Evolutionary conservation across 1,140 invertebrate species (phyloP).

Genomic region (Pygmarrhopalites habei): DNA sequence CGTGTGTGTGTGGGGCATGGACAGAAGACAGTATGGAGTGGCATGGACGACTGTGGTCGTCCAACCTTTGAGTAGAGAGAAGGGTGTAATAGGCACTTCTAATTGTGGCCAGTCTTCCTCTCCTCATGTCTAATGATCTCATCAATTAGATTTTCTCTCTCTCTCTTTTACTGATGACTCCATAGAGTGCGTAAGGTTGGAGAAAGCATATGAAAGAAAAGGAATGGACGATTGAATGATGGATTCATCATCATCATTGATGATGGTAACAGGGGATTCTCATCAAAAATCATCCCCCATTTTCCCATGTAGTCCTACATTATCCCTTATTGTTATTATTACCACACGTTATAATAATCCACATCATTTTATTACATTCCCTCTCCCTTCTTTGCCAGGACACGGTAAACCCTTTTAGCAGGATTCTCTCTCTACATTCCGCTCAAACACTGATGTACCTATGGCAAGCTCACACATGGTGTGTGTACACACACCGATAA

Average conservation of each 20-base stretch:
- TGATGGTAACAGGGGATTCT: background rate
- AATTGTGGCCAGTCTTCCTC: background rate
- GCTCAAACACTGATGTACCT: too few relatives aligned
- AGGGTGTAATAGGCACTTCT: background rate
- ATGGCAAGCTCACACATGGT: too few relatives aligned
- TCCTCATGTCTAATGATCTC: conserved; percentile 21
- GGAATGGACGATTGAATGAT: background rate
- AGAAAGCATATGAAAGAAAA: background rate
- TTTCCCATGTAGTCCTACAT: background rate
- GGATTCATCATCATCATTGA: background rate
- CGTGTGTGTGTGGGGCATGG: too few relatives aligned
- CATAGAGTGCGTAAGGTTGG: background rate
- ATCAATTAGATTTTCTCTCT: conserved; percentile 17
- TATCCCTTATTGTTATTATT: background rate
- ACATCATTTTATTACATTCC: too few relatives aligned
- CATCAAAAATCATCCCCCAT: background rate
- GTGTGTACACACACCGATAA: too few relatives aligned
- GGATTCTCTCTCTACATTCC: too few relatives aligned
- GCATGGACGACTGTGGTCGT: background rate
- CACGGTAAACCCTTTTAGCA: too few relatives aligned
- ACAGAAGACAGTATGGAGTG: background rate
- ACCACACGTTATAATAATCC: too few relatives aligned
- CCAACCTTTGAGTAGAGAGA: background rate
- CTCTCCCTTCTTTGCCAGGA: too few relatives aligned
- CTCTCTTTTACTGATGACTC: background rate